Evolutionary conservation across 2,113 vertebrate species (phyloP), one percentile per base, ranked within the genome.

Genomic region (Chionodraco myersi): DNA sequence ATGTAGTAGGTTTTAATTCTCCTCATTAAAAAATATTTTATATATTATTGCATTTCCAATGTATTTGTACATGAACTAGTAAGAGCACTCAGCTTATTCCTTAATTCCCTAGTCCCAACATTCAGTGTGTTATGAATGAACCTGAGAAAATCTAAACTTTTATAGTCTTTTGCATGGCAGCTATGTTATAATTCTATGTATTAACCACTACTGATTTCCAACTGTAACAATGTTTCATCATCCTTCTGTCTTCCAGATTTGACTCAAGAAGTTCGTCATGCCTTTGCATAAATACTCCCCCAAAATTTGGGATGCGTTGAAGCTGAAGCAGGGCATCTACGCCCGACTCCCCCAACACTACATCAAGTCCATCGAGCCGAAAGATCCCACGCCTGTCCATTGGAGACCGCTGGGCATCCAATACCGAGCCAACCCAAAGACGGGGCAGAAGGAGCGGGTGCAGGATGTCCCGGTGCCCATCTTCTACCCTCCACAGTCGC

Each of bases 281-380:
- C 96, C 96, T 18, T 84, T 98, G 77, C 96, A 97, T 90, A 95
- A 92, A 78, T 94, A 94, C 41, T 86, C 97, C 0, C 95, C 96
- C 3, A 86, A 92, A 79, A 65, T 98, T 0, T 98, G 97, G 98
- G 89, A 95, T 0, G 90, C 90, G 4, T 47, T 97, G 76, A 96
- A 95, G 49, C 21, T 97, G 76, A 94, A 90, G 82, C 87, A 96
- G 21, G 98, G 97, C 3, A 94, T 99, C 70, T 96, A 92, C 0
- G 44, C 96, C 4, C 98, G 98, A 2, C 93, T 99, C 52, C 98
- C 97, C 0, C 74, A 88, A 54, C 97, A 99, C 81, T 98, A 95
- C 78, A 89, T 98, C 68, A 94, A 94, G 52, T 92, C 94, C 1
- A 86, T 97, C 5, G 92, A 93, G 80, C 82, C 89, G 2, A 83